phyloP scores from a whole-genome alignment of 2,797 vertebrate genomes.

The Oreochromis mossambicus region DNA sequence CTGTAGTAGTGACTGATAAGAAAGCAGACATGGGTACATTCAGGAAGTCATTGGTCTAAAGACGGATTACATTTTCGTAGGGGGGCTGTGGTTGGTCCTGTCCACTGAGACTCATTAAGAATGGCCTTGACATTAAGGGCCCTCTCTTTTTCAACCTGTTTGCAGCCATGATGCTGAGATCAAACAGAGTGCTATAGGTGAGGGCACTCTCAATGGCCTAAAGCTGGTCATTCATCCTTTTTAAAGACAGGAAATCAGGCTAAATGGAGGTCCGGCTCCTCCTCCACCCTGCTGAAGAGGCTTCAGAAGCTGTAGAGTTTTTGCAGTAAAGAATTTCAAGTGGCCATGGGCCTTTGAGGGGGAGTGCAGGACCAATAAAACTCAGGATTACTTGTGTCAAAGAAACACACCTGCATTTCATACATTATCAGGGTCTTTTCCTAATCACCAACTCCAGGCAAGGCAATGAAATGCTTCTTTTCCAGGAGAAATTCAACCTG shows the following conservation, averaged over 20 bases:
- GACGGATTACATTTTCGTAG: conserved; percentile 60
- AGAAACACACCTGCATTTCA: conserved; percentile 72
- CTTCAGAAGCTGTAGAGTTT: conserved; percentile 65
- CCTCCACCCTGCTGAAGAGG: conserved; percentile 58
- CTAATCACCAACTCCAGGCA: conserved; percentile 38
- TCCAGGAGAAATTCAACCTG: conserved; percentile 29
- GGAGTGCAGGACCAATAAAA: conserved; percentile 63
- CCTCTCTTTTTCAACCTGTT: conserved; percentile 68
- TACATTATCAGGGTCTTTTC: conserved; percentile 32
- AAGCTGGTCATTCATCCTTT: conserved; percentile 78
- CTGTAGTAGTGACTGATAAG: background rate
- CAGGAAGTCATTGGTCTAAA: conserved; percentile 55
- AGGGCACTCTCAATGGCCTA: conserved; percentile 72
- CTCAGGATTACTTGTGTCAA: conserved; percentile 66
- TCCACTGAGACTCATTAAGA: conserved; percentile 68
- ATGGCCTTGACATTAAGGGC: conserved; percentile 72
- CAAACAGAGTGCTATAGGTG: conserved; percentile 73
- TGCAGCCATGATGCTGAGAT: conserved; percentile 69
- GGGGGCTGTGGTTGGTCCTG: conserved; percentile 56
- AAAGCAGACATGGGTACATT: conserved; percentile 30
- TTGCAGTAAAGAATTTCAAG: conserved; percentile 73
- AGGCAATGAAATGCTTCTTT: conserved; percentile 15
- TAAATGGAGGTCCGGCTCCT: conserved; percentile 72
- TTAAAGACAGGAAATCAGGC: conserved; percentile 76
- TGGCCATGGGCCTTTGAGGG: conserved; percentile 60